phyloP scores from a whole-genome alignment of 2,888 invertebrate species.

The Lepidonotus clava region DNA sequence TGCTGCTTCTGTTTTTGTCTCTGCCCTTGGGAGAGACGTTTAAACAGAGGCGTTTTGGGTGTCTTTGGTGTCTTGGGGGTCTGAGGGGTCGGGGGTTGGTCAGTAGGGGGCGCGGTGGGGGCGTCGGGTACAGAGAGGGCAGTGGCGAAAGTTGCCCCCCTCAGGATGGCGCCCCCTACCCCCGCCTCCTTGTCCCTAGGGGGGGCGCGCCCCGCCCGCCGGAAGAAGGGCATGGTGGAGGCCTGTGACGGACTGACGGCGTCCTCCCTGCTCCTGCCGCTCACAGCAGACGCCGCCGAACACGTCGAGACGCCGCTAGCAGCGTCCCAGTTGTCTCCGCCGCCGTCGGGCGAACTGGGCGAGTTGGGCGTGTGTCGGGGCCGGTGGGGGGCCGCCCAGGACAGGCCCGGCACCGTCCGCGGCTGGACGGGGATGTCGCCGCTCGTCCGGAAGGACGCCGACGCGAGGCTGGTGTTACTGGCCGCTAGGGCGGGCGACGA shows the following conservation, averaged over 20 bases:
- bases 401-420: conserved; percentile 7
- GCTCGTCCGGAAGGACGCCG: not conserved
- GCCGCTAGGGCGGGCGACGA: not conserved
- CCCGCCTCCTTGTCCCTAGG: not conserved
- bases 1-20: not conserved
- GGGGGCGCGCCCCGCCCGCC: not conserved
- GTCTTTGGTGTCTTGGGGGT: not conserved
- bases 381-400: not conserved
- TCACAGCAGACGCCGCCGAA: not conserved
- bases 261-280: not conserved
- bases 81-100: not conserved
- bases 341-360: not conserved
- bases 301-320: not conserved
- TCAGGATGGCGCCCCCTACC: not conserved
- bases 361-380: not conserved
- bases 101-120: not conserved
- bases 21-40: not conserved
- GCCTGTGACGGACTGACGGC: no score
- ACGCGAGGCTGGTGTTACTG: conserved; percentile 26
- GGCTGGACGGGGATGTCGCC: conserved; percentile 17
- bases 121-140: not conserved
- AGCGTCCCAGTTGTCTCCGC: not conserved
- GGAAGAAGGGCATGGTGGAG: conserved; percentile 1
- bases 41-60: not conserved
- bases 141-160: not conserved